Evolutionary conservation across 2,888 invertebrate genomes (phyloP), one percentile per base, ranked within the genome.

Genomic region (Anodontia alba): DNA sequence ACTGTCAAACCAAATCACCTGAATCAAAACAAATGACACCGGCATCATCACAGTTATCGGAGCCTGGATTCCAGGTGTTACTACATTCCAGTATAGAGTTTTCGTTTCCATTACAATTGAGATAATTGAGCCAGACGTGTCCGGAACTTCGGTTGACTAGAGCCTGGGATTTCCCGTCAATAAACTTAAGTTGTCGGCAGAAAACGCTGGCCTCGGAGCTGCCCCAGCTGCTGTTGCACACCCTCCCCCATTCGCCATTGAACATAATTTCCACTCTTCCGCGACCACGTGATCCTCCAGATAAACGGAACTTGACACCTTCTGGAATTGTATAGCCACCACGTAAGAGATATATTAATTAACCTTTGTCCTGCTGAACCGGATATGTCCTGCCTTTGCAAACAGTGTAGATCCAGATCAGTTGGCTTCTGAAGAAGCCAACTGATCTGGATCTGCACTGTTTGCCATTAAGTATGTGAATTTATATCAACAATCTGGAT

Each of bases 41-140:
- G 49, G 90, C 90, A 77, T 88, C 89, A 57, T 88, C 83, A 80
- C 86, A 88, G 29, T 81, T 78, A 3, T 83, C 84, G 0, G 85
- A 87, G 17, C 86, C 84, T 0, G 88, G 86, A 26, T 86, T 88
- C 90, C 90, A 91, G 1, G 76, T 84, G 67, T 88, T 83, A 42
- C 72, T 86, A 90, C 97, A 97, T 83, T 97, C 96, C 73, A 96
- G 95, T 0, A 97, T 90, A 0, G 96, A 95, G 0, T 95, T 95
- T 93, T 97, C 97, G 84, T 96, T 96, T n/a, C 97, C 97, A 0
- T 94, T 91, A 90, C 97, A 97, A 42, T 95, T 95, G 0, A 97
- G 94, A 88, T 97, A 96, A 90, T 97, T 97, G 95, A 97, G 96
- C 93, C 96, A 95, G 88, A 87, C 87, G 67, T 85, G 86, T 17